Conservation (phyloP, 30 jellyfish, hydroid and myxozoan genomes). For the Mastigias papua region DNA sequence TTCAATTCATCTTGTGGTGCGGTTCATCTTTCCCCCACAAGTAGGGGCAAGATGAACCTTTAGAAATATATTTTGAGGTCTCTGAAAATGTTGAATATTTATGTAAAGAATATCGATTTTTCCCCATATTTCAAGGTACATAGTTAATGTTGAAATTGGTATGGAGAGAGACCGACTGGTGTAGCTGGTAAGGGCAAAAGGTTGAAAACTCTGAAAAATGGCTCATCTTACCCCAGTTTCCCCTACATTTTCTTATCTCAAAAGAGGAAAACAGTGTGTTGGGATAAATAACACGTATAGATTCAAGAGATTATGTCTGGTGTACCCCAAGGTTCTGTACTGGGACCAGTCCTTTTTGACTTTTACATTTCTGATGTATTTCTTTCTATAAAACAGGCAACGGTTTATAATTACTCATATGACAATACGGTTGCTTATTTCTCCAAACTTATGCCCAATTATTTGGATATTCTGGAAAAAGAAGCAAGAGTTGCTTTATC, state of each 20-base stretch:
- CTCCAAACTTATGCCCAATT: not conserved
- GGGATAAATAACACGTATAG: not conserved
- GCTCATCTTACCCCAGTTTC: too few species aligned
- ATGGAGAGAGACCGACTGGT: too few species aligned
- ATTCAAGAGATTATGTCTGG: not conserved
- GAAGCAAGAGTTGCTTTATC: not conserved
- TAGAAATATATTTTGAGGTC: too few species aligned
- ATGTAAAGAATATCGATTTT: too few species aligned
- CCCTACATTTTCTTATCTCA: not conserved
- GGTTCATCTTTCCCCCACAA: too few species aligned
- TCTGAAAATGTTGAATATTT: too few species aligned
- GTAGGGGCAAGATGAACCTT: too few species aligned
- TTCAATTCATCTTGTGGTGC: too few species aligned
- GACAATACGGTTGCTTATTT: constrained; percentile 36
- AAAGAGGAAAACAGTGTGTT: not conserved
- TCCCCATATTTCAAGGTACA: too few species aligned
- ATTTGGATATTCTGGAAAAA: not conserved
- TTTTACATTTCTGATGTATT: constrained; percentile 15
- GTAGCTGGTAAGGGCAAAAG: too few species aligned
- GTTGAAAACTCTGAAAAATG: too few species aligned
- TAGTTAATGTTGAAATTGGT: too few species aligned
- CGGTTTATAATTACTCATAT: constrained; percentile 14
- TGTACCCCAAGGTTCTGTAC: constrained; percentile 50
- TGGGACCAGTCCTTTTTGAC: constrained; percentile 15
- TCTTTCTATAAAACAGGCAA: constrained; percentile 14